These are phyloP conservation scores for Bedellia somnulentella DNA, from an alignment of 2,888 invertebrate genomes.

Conservation along the genomic window DNA sequence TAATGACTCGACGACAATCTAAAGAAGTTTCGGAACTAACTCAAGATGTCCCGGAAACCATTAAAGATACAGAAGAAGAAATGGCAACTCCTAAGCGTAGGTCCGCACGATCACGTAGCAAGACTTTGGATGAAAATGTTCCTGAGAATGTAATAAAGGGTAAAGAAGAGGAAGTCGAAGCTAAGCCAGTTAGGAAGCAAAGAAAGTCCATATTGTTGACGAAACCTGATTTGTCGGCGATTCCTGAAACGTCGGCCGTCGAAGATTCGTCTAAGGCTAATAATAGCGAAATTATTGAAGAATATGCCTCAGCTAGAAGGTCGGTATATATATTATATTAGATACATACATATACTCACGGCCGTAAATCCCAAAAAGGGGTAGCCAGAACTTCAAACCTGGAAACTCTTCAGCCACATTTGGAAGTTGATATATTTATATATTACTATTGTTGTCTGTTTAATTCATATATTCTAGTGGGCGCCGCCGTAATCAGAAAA, in stretches of 20 bases:
- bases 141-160: conserved; percentile 10
- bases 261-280: conserved; percentile 21
- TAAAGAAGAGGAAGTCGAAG: conserved; percentile 19
- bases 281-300: conserved; percentile 19
- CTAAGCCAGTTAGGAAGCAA: conserved; percentile 20
- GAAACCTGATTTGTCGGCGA: conserved; percentile 43
- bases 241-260: conserved; percentile 30
- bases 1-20: conserved; percentile 38
- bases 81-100: conserved; percentile 26
- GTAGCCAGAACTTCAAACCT: no score
- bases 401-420: no score
- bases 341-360: no score
- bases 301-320: conserved; percentile 34
- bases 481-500: no score
- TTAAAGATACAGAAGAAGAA: conserved; percentile 1
- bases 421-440: no score
- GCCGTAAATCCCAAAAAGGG: no score
- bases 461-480: no score
- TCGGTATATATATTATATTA: conserved; percentile 13
- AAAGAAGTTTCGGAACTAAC: conserved; percentile 27
- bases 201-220: conserved; percentile 27
- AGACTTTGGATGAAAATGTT: conserved; percentile 24
- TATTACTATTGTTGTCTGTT: no score
- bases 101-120: conserved; percentile 20
- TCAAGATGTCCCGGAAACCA: conserved; percentile 19